Percentiles rank a stretch among this genome's conserved stretches.
Evolutionary conservation across 1,140 invertebrate species (phyloP).

Genomic region (Latrodectus geometricus): DNA sequence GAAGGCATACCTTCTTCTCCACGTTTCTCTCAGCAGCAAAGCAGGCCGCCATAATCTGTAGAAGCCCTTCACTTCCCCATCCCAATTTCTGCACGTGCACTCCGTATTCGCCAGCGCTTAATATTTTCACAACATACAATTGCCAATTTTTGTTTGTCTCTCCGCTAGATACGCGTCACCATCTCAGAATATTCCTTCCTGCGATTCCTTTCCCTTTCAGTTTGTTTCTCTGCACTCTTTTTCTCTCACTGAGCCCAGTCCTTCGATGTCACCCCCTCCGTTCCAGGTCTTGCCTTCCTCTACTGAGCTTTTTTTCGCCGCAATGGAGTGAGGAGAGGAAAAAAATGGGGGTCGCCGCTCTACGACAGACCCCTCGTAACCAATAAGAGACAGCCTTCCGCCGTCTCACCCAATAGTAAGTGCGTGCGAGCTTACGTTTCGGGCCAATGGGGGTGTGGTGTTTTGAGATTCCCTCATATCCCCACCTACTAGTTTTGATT

Average conservation of each 20-base stretch:
- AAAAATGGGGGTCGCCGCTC: slow-evolving; percentile 39
- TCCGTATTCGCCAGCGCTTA: slow-evolving; percentile 12
- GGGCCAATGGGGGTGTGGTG: slow-evolving; percentile 51
- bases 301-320: slow-evolving; percentile 24
- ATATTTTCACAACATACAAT: slow-evolving; percentile 1
- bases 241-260: not conserved
- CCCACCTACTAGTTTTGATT: slow-evolving; percentile 59
- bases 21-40: slow-evolving; percentile 18
- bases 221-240: slow-evolving; percentile 17
- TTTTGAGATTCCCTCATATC: slow-evolving; percentile 42
- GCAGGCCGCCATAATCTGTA: slow-evolving; percentile 31
- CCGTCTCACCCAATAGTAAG: slow-evolving; percentile 42
- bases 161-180: not conserved
- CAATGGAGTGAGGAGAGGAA: slow-evolving; percentile 11
- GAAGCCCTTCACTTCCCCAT: slow-evolving; percentile 45
- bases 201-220: not conserved
- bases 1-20: slow-evolving; percentile 51
- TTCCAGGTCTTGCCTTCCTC: slow-evolving; percentile 45
- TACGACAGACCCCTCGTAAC: slow-evolving; percentile 43
- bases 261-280: slow-evolving; percentile 23
- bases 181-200: not conserved
- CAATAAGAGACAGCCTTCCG: slow-evolving; percentile 25
- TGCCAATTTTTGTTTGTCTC: not conserved
- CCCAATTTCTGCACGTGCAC: slow-evolving; percentile 34
- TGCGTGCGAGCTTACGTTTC: slow-evolving; percentile 8